Evolutionary conservation across 2,797 vertebrate species (phyloP).

Genomic region (Coranthus polyacanthus): DNA sequence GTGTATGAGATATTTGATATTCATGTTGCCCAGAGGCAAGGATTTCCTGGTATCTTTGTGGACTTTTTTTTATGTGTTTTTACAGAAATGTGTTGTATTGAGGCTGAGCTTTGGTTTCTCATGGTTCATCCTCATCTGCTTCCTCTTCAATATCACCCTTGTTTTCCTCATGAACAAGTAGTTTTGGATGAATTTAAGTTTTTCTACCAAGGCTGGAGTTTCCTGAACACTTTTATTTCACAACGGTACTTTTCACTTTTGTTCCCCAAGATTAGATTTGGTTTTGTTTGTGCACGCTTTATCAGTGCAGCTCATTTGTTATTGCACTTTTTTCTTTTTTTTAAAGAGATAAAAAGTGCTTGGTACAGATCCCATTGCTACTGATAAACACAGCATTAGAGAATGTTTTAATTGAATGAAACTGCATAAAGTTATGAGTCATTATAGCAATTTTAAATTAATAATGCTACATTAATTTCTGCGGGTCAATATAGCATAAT

Average conservation of each 20-base stretch:
- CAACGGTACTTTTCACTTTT: no score
- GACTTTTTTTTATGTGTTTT: background rate
- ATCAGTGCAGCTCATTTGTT: background rate
- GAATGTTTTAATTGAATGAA: background rate
- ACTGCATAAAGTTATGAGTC: background rate
- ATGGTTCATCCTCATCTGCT: background rate
- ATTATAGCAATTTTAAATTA: background rate
- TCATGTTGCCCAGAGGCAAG: background rate
- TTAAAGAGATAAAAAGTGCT: background rate
- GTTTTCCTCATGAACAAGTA: background rate
- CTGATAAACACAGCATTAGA: slow-evolving; percentile 1
- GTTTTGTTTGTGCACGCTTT: background rate
- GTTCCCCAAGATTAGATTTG: no score
- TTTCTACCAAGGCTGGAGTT: no score
- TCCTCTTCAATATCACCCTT: background rate
- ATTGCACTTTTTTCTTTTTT: background rate
- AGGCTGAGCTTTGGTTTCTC: no score
- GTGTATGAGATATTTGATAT: background rate
- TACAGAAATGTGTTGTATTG: no score
- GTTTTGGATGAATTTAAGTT: no score
- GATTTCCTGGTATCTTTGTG: background rate
- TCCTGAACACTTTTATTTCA: no score
- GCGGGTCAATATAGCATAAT: slow-evolving; percentile 1
- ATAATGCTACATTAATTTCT: no score
- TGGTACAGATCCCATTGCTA: background rate